A percentile compares a stretch with the other conserved stretches of the same genome.
phyloP scores from a whole-genome alignment of 2,888 invertebrate species.

The Cheilosia impressa region DNA sequence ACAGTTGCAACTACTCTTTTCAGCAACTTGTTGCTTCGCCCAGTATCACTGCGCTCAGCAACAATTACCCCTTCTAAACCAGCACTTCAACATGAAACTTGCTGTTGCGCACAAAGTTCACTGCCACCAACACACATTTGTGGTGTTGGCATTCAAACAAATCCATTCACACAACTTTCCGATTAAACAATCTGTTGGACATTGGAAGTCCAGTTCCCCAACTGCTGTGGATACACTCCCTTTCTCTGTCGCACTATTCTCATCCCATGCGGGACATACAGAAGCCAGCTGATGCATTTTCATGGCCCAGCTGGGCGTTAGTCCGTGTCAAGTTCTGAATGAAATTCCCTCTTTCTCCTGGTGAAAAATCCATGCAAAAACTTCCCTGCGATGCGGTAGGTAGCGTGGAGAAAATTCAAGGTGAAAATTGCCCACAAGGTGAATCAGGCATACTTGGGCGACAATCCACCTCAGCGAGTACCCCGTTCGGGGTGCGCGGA shows the following conservation, averaged over 20 bases:
- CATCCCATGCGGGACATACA: not conserved
- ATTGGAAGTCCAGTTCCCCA: conserved; percentile 11
- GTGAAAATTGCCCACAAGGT: conserved; percentile 79
- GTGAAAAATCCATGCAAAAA: not conserved
- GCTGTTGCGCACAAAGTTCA: conserved; percentile 26
- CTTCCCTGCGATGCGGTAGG: conserved; percentile 20
- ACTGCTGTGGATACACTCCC: not conserved
- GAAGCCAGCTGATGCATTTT: conserved; percentile 51
- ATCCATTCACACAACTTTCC: conserved; percentile 17
- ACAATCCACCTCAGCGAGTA: conserved; percentile 19
- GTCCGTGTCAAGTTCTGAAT: conserved; percentile 54
- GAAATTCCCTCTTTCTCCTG: conserved; percentile 26
- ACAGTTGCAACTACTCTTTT: not conserved
- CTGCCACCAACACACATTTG: not conserved
- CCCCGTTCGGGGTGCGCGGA: conserved; percentile 41
- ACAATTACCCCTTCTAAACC: conserved; percentile 23
- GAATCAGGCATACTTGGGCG: conserved; percentile 5
- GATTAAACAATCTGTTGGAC: conserved; percentile 65
- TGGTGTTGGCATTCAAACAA: not conserved
- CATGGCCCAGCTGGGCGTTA: conserved; percentile 55
- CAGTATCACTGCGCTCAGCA: not conserved
- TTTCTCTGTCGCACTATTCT: conserved; percentile 1
- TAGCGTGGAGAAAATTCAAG: conserved; percentile 87
- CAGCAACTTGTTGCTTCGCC: conserved; percentile 21
- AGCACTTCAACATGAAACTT: not conserved